Conservation (phyloP, 1,140 invertebrate species). For the Paraescarpia echinospica region DNA sequence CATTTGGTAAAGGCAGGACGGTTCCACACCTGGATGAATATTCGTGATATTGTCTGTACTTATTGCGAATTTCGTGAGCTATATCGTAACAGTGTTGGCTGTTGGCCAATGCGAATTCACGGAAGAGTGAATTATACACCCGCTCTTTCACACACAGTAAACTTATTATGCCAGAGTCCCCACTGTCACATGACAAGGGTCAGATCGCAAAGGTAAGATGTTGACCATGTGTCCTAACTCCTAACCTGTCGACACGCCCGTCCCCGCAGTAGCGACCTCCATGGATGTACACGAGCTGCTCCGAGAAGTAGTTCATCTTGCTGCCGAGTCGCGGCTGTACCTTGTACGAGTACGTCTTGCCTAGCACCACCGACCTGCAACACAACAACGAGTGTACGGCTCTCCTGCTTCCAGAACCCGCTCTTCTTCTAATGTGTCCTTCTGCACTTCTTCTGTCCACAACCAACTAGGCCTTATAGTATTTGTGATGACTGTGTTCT, state of each 20-base stretch:
- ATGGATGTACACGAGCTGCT: constrained; percentile 33
- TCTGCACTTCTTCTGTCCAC: no score
- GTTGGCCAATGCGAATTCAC: no score
- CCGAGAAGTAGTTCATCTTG: constrained; percentile 32
- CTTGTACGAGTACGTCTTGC: constrained; percentile 36
- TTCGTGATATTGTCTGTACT: no score
- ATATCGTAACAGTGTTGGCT: no score
- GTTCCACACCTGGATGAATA: no score
- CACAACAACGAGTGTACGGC: background rate
- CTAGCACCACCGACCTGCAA: constrained; percentile 32
- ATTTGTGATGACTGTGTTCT: no score
- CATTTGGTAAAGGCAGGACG: no score
- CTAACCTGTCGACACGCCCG: constrained; percentile 38
- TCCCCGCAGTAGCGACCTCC: constrained; percentile 42
- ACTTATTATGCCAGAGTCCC: no score
- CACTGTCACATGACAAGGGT: no score
- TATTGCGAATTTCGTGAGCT: no score
- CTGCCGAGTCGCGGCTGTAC: constrained; percentile 29
- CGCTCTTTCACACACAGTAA: background rate
- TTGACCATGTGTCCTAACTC: background rate
- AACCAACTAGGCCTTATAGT: no score
- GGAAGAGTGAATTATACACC: no score
- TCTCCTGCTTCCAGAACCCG: background rate
- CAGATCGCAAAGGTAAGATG: background rate
- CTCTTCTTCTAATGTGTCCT: background rate